Percentiles rank a stretch among this genome's conserved stretches.
phyloP scores from a whole-genome alignment of 2,888 invertebrate species.

The Sepioteuthis lessoniana region DNA sequence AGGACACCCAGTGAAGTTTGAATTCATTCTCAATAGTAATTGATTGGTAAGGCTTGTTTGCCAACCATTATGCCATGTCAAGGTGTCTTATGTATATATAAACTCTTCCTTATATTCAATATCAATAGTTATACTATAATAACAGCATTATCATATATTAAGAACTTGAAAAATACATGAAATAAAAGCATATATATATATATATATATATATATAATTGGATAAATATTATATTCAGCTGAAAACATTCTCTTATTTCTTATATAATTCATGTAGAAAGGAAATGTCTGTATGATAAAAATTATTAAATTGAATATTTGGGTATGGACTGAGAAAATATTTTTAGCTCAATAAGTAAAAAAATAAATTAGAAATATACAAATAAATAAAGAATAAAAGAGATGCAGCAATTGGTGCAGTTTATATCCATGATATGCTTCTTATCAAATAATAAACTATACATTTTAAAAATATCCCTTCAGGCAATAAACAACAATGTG shows the following conservation, averaged over 20 bases:
- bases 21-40: no score
- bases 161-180: background rate
- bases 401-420: background rate
- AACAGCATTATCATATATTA: no score
- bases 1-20: no score
- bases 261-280: no score
- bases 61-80: no score
- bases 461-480: background rate
- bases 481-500: background rate
- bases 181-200: background rate
- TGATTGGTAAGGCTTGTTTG: no score
- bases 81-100: no score
- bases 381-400: background rate
- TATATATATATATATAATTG: slow-evolving; percentile 38
- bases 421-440: background rate
- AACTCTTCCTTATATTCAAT: no score
- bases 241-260: background rate
- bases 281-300: background rate
- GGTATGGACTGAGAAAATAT: background rate
- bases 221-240: background rate
- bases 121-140: no score
- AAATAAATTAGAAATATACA: no score
- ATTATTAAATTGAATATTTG: background rate
- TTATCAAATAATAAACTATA: background rate
- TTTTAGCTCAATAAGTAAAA: background rate